A percentile compares a stretch with the other conserved stretches of the same genome.
Evolutionary conservation across 1,140 invertebrate genomes (phyloP).

Genomic region (Cyphomyrmex costatus): DNA sequence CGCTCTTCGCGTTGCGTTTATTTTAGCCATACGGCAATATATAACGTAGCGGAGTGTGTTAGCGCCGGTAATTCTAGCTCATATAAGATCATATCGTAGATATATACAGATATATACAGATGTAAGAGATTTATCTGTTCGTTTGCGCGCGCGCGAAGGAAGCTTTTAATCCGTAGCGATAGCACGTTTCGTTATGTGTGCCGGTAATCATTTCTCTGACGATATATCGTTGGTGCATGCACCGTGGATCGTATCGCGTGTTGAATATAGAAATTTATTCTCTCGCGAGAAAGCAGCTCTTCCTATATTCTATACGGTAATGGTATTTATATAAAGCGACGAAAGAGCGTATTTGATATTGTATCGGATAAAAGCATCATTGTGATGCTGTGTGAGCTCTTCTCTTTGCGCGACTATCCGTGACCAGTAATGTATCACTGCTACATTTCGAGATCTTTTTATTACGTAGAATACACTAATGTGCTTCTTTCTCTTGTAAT

Average conservation of each 20-base stretch:
- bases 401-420: not conserved
- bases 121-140: constrained; percentile 39
- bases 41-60: constrained; percentile 22
- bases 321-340: constrained; percentile 27
- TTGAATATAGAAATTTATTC: constrained; percentile 31
- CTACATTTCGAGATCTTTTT: not conserved
- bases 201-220: constrained; percentile 25
- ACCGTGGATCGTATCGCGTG: not conserved
- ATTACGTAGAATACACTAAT: not conserved
- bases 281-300: not conserved
- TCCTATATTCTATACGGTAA: not conserved
- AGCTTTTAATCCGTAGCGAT: constrained; percentile 3
- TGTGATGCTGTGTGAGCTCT: not conserved
- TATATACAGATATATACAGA: not conserved
- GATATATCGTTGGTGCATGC: not conserved
- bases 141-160: not conserved
- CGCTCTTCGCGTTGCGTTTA: constrained; percentile 40
- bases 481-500: not conserved
- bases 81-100: constrained; percentile 42
- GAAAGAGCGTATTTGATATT: constrained; percentile 23
- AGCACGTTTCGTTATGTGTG: not conserved
- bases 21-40: constrained; percentile 58
- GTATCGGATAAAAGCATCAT: constrained; percentile 18
- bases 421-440: not conserved
- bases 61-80: too few species aligned